Base-by-base conservation (phyloP, 2,888 invertebrate species). In the Thera obeliscata region DNA sequence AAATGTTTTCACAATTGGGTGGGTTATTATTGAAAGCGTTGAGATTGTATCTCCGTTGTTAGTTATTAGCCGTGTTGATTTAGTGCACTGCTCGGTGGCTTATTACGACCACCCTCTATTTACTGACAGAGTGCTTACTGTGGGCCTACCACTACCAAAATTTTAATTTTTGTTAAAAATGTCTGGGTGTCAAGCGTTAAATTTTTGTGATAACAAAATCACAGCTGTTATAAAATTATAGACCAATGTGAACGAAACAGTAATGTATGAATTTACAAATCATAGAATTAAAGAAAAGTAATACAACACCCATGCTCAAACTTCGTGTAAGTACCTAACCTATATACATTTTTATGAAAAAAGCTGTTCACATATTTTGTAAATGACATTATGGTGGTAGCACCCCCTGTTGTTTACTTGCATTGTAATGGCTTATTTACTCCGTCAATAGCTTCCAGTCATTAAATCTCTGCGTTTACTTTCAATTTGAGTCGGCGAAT, bases 61-160 rank as follows among this genome's bases (percentile, higher is more conserved):
- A 85, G 92, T 91, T 93, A 92, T 92, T 91, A 91, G 90, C 61
- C 80, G 79, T 76, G 81, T 90, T 75, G 93, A 92, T 93, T 90
- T 91, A 92, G 87, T 88, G 84, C 81, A 70, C 77, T 70, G 71
- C 78, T 77, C 79, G 75, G 74, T 79, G 79, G 80, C 75, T 78
- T 76, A 78, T 77, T 76, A 78, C 79, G 87, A 86, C 89, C 89
- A 89, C 88, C 90, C 89, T 86, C 80, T 85, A 84, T 85, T 86
- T 87, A 85, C 83, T 81, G 83, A 83, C 43, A 8, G 52, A 33
- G 52, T 35, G 48, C 49, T 50, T 36, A 50, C 60, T 41, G 9
- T 33, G 33, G 33, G 12, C 74, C 79, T 56, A 56, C 56, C 56
- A 46, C 43, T 48, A 56, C 56, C 56, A 46, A 35, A 50, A 56